These are phyloP conservation scores for Dicyrtoma fusca DNA, from an alignment of 2,888 invertebrate genomes.

Conservation along the genomic window DNA sequence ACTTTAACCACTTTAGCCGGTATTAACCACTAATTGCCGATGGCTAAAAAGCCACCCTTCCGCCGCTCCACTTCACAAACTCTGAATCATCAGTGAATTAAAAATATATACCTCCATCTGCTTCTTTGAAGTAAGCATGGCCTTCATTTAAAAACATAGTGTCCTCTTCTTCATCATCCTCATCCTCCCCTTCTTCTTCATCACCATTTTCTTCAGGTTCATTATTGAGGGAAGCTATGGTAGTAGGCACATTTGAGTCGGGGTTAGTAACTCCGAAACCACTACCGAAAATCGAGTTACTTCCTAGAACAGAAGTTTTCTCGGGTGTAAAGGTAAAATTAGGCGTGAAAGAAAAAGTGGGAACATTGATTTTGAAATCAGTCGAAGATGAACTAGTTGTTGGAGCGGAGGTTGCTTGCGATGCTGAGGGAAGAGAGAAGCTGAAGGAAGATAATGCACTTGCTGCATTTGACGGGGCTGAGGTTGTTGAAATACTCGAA, in stretches of 20 bases:
- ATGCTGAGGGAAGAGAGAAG: constrained; percentile 36
- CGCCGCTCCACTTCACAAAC: not conserved
- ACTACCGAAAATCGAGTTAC: not conserved
- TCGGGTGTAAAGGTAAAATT: constrained; percentile 25
- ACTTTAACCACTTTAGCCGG: no score
- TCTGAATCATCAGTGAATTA: not conserved
- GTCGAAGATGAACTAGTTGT: constrained; percentile 28
- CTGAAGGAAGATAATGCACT: constrained; percentile 40
- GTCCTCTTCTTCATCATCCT: constrained; percentile 48
- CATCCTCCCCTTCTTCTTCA: constrained; percentile 47
- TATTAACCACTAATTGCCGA: no score
- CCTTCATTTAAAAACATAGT: constrained; percentile 44
- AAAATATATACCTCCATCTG: constrained; percentile 25
- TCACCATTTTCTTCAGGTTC: constrained; percentile 43
- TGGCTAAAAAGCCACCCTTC: no score
- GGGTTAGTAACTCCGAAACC: not conserved
- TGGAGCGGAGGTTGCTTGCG: constrained; percentile 15
- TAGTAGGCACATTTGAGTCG: constrained; percentile 23
- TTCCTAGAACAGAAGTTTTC: not conserved
- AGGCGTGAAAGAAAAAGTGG: constrained; percentile 45
- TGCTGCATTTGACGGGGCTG: not conserved
- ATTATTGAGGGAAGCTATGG: constrained; percentile 17
- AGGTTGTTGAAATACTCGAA: not conserved
- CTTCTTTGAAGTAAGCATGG: constrained; percentile 16
- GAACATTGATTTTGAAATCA: constrained; percentile 35